phyloP scores from a whole-genome alignment of 2,797 vertebrate species.

The Eupleurogrammus muticus region DNA sequence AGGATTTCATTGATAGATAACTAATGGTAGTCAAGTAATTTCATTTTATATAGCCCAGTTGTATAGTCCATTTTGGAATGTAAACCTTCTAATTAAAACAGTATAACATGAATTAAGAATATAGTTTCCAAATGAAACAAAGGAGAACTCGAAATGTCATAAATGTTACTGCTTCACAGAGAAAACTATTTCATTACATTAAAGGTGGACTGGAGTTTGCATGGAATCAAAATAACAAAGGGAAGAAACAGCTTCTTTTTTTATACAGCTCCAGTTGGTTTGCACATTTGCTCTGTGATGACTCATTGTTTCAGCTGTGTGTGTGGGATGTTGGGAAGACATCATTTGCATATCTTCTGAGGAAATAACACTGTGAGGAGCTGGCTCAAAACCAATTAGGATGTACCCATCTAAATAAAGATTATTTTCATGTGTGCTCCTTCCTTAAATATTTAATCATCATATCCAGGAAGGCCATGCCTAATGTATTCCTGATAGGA shows the following conservation, averaged over 20 bases:
- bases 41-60: too few species aligned
- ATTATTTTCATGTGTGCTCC: conserved; percentile 1
- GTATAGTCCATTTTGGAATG: too few species aligned
- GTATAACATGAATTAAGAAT: neutral
- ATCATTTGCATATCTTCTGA: conserved; percentile 43
- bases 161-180: conserved; percentile 7
- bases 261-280: conserved; percentile 13
- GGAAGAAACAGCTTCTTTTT: neutral
- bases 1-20: too few species aligned
- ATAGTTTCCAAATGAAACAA: conserved; percentile 36
- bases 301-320: conserved; percentile 17
- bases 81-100: neutral
- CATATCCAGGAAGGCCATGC: conserved; percentile 2
- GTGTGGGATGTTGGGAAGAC: conserved; percentile 17
- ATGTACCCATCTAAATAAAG: conserved; percentile 12
- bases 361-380: conserved; percentile 25
- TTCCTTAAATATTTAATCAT: conserved; percentile 33
- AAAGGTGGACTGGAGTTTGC: conserved; percentile 11
- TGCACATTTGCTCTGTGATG: conserved; percentile 21
- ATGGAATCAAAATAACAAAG: conserved; percentile 37
- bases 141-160: conserved; percentile 2
- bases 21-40: too few species aligned
- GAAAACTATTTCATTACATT: conserved; percentile 20
- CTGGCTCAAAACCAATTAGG: conserved; percentile 43
- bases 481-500: conserved; percentile 31